phyloP scores from a whole-genome alignment of 2,888 invertebrate genomes.

The Desoria tigrina region DNA sequence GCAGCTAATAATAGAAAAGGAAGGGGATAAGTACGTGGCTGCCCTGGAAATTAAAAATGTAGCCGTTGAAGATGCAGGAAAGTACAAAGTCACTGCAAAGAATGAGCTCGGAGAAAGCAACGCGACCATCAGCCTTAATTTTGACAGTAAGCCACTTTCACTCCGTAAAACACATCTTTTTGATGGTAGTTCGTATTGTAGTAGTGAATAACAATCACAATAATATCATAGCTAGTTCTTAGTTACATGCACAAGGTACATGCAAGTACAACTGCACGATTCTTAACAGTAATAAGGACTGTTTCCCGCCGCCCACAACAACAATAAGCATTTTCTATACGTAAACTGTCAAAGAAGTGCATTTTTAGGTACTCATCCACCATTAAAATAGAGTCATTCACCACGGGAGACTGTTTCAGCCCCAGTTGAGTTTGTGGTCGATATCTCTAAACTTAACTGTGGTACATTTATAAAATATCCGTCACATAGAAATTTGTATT shows the following conservation, averaged over 20 bases:
- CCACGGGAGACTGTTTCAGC: too few species aligned
- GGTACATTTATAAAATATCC: too few species aligned
- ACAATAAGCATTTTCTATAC: too few species aligned
- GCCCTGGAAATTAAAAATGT: slow-evolving; percentile 90
- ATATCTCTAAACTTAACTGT: too few species aligned
- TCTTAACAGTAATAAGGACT: neutral
- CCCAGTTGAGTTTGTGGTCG: too few species aligned
- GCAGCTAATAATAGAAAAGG: slow-evolving; percentile 83
- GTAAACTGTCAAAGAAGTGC: neutral
- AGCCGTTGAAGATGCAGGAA: slow-evolving; percentile 95
- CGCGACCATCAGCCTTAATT: slow-evolving; percentile 94
- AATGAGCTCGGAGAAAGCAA: slow-evolving; percentile 97
- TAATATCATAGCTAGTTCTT: too few species aligned
- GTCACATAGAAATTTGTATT: too few species aligned
- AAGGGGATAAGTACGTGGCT: slow-evolving; percentile 90
- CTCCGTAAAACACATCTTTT: neutral
- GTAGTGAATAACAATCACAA: too few species aligned
- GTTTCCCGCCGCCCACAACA: neutral
- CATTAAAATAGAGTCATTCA: too few species aligned
- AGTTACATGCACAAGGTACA: too few species aligned
- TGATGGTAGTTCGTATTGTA: too few species aligned
- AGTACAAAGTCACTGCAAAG: slow-evolving; percentile 94
- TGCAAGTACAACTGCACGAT: too few species aligned
- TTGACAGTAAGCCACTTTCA: slow-evolving; percentile 83
- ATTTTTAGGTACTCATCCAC: neutral